Percentiles rank a stretch among this genome's conserved stretches.
phyloP scores from a whole-genome alignment of 2,888 invertebrate species.

The Leptinotarsa rubiginosa region DNA sequence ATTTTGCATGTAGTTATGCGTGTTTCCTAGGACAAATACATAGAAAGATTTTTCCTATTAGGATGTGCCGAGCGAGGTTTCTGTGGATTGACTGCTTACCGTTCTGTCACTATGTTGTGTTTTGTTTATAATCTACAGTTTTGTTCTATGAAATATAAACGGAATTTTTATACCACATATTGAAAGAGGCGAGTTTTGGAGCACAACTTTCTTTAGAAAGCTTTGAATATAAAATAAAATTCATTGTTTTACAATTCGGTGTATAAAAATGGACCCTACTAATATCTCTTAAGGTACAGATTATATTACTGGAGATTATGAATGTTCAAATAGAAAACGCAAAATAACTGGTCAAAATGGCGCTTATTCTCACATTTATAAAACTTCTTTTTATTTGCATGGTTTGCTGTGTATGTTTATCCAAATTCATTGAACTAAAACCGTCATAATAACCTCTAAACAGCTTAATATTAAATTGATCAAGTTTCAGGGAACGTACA shows the following conservation, averaged over 20 bases:
- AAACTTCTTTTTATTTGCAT: conserved; percentile 6
- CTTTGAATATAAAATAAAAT: too few species aligned
- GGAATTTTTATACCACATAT: too few species aligned
- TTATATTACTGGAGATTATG: conserved; percentile 2
- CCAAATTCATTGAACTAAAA: conserved; percentile 28
- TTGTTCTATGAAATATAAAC: background rate
- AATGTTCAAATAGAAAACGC: background rate
- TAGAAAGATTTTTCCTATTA: too few species aligned
- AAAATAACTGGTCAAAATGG: background rate
- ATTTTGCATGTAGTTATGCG: background rate
- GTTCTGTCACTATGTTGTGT: background rate
- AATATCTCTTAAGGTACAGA: background rate
- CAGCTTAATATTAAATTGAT: conserved; percentile 22
- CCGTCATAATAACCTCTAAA: conserved; percentile 24
- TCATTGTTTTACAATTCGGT: too few species aligned
- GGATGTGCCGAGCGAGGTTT: background rate
- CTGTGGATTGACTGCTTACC: conserved; percentile 10
- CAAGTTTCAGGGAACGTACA: conserved; percentile 1
- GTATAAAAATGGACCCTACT: background rate
- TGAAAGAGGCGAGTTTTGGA: too few species aligned
- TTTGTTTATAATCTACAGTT: background rate
- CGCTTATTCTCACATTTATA: conserved; percentile 4
- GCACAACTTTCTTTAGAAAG: too few species aligned
- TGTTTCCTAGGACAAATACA: background rate
- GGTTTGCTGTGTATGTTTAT: conserved; percentile 19